Conservation (phyloP, 2,888 invertebrate species). For the Bellardia bayeri region DNA sequence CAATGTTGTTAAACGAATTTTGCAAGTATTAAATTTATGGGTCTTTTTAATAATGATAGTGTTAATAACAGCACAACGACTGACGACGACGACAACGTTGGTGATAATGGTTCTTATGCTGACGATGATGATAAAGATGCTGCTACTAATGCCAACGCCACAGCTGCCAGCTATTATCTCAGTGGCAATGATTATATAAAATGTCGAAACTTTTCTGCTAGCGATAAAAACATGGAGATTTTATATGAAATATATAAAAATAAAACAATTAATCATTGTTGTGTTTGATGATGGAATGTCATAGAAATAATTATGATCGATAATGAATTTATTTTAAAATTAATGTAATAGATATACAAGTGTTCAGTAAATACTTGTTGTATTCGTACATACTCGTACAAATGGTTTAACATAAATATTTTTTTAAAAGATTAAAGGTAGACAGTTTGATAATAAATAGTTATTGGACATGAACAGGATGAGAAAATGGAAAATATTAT, state of each 20-base stretch:
- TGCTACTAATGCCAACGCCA: not conserved
- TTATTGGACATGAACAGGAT: not conserved
- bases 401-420: constrained; percentile 24
- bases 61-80: constrained; percentile 48
- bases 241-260: not conserved
- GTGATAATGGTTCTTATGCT: not conserved
- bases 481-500: not conserved
- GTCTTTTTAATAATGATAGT: constrained; percentile 62
- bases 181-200: not conserved
- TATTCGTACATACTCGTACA: not conserved
- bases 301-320: constrained; percentile 63
- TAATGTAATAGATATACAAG: constrained; percentile 11
- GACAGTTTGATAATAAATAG: constrained; percentile 8
- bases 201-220: constrained; percentile 32
- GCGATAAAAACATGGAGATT: constrained; percentile 21
- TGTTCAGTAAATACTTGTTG: not conserved
- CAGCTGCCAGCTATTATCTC: not conserved
- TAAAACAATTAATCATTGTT: constrained; percentile 64
- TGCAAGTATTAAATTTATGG: constrained; percentile 63
- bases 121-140: not conserved
- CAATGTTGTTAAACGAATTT: constrained; percentile 38
- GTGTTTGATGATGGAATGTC: constrained; percentile 40
- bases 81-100: not conserved
- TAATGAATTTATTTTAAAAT: constrained; percentile 51
- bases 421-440: not conserved